Percentiles rank a stretch among this genome's conserved stretches.
Conservation (phyloP, 2,113 vertebrate species). For the Pedionomus torquatus region DNA sequence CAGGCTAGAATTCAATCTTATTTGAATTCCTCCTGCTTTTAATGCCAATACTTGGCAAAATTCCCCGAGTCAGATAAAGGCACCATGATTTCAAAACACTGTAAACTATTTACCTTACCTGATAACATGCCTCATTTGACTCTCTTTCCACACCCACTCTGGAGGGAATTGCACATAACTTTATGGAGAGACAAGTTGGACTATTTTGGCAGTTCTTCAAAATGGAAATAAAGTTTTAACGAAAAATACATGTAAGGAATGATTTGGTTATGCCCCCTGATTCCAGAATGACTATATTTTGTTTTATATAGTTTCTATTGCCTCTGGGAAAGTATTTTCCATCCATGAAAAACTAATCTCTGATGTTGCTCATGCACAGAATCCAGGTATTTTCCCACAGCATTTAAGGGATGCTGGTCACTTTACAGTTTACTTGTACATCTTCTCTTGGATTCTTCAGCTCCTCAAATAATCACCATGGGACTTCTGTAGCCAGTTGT, state of each 20-base stretch:
- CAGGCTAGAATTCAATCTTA: neutral
- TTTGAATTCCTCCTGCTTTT: conserved; percentile 22
- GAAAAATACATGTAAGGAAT: neutral
- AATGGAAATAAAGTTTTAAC: neutral
- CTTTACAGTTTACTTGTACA: neutral
- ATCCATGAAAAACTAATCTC: conserved; percentile 6
- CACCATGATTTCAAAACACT: neutral
- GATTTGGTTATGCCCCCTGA: neutral
- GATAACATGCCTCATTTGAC: conserved; percentile 25
- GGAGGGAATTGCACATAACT: neutral
- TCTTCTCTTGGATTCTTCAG: neutral
- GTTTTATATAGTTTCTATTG: neutral
- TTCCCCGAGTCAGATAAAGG: neutral
- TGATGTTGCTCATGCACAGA: neutral
- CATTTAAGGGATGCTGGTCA: neutral
- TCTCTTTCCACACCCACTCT: neutral
- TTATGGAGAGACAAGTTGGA: neutral
- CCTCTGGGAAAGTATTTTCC: conserved; percentile 25
- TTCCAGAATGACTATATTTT: neutral
- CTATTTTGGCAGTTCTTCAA: conserved; percentile 27
- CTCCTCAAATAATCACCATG: neutral
- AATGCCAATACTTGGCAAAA: conserved; percentile 5
- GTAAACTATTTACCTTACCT: conserved; percentile 11
- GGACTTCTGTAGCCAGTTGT: neutral
- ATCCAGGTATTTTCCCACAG: neutral